phyloP scores from a whole-genome alignment of 2,888 invertebrate genomes.

The Drosophila kanekoi region DNA sequence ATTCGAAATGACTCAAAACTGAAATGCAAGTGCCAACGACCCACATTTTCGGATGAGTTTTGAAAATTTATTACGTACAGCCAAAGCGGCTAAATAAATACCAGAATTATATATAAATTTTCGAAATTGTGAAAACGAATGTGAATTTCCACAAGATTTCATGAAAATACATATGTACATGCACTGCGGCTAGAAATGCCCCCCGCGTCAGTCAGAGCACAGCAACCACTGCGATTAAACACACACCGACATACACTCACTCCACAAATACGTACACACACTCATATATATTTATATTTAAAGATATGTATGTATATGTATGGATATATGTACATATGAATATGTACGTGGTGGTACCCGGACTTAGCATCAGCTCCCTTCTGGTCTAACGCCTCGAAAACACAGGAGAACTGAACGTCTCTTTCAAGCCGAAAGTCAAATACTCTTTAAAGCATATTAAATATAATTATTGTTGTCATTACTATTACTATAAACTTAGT shows the following conservation, averaged over 20 bases:
- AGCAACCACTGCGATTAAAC: constrained; percentile 37
- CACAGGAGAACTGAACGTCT: background rate
- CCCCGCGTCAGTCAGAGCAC: constrained; percentile 32
- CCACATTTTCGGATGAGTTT: constrained; percentile 34
- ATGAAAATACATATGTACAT: constrained; percentile 18
- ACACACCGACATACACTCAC: constrained; percentile 24
- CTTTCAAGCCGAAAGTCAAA: background rate
- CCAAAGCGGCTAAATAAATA: constrained; percentile 30
- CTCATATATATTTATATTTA: background rate
- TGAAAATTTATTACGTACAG: constrained; percentile 30
- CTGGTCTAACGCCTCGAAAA: constrained; percentile 30
- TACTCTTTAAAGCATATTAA: constrained; percentile 23
- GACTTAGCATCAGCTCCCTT: constrained; percentile 34
- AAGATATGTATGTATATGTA: background rate
- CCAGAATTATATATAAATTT: constrained; percentile 42
- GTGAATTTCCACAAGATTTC: constrained; percentile 35
- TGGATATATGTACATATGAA: background rate
- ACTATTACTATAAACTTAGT: too few relatives aligned
- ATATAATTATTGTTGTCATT: background rate
- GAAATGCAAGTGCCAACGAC: constrained; percentile 57
- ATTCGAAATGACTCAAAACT: constrained; percentile 23
- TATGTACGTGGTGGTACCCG: constrained; percentile 23
- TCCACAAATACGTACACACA: constrained; percentile 31
- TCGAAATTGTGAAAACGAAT: constrained; percentile 43
- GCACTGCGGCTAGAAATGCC: constrained; percentile 26